Evolutionary conservation across 2,113 vertebrate species (phyloP), one percentile per base, ranked within the genome.

Genomic region (Ciconia boyciana): DNA sequence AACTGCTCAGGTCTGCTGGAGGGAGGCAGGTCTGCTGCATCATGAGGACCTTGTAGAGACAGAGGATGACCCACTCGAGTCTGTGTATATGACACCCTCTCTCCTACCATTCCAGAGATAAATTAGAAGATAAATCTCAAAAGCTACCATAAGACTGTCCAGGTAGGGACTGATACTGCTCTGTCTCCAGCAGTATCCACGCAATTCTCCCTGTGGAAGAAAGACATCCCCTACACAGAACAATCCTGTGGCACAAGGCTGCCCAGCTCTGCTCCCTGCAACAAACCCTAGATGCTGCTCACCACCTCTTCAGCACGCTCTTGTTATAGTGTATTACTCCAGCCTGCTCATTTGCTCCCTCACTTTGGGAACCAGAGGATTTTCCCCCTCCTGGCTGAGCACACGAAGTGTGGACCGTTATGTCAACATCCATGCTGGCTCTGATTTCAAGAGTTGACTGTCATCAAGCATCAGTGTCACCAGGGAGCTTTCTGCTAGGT

Each of bases 401-500:
- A 54, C 86, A 79, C 10, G 0, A 81, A 58, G 44, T 85, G n/a
- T 84, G 89, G 57, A 85, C 77, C 64, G 0, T 89, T 96, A 64
- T 93, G 83, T 96, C 96, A 92, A 94, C 49, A 83, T 87, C 89
- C 89, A 79, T 9, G 65, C 91, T 95, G 83, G 87, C 87, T 94
- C 94, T 87, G 65, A 78, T 94, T 95, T 92, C 69, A 94, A 58
- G 94, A 93, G 92, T 3, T 95, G 80, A 96, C 87, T 96, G 95
- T 96, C 95, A 94, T 95, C 93, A 87, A 89, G 87, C 84, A 87
- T 95, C 93, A 91, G 28, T 90, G 92, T 84, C 93, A 91, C 93
- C 62, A 65, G 49, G 70, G 90, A 94, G n/a, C 46, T 87, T 94
- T 94, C 69, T 94, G 52, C 87, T 93, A 95, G 89, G 91, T 94